These are phyloP conservation scores for Vanacampus margaritifer DNA, from an alignment of 2,113 vertebrate genomes.

Conservation along the genomic window DNA sequence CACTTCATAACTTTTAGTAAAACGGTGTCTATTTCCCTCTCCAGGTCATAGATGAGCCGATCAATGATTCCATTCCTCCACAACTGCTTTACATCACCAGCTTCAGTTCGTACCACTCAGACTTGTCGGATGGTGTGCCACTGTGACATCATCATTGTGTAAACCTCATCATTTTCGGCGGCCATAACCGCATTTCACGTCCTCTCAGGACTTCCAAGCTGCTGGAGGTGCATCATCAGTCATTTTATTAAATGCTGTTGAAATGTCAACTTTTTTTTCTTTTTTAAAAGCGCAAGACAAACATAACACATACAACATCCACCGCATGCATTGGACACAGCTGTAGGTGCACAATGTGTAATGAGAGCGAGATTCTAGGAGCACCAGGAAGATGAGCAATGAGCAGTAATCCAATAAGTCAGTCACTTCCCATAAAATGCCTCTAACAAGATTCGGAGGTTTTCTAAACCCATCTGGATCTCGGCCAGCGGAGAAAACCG, in stretches of 20 bases:
- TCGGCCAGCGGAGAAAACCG: constrained; percentile 42
- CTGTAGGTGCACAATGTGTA: constrained; percentile 9
- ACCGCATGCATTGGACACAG: not conserved
- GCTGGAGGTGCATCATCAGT: constrained; percentile 5
- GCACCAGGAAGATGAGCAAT: constrained; percentile 37
- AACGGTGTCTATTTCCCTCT: not conserved
- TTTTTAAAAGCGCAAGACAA: not conserved
- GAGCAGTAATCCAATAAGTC: constrained; percentile 61
- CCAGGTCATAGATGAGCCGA: constrained; percentile 57
- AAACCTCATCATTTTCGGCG: constrained; percentile 6
- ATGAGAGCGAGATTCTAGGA: no score
- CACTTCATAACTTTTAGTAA: no score
- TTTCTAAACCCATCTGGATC: constrained; percentile 53
- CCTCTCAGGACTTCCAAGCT: constrained; percentile 19
- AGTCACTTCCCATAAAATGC: constrained; percentile 64
- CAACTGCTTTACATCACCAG: constrained; percentile 67
- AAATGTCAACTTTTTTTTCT: not conserved
- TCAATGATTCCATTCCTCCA: constrained; percentile 33
- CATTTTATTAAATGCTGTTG: constrained; percentile 4
- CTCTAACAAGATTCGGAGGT: constrained; percentile 70
- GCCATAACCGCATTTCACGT: not conserved
- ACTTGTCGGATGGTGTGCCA: constrained; percentile 74
- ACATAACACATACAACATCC: not conserved
- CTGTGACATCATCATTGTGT: constrained; percentile 47
- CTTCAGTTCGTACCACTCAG: constrained; percentile 72